Percentiles rank a stretch among this genome's conserved stretches.
phyloP scores from a whole-genome alignment of 2,888 invertebrate genomes.

The Parapristionchus giblindavisi region DNA sequence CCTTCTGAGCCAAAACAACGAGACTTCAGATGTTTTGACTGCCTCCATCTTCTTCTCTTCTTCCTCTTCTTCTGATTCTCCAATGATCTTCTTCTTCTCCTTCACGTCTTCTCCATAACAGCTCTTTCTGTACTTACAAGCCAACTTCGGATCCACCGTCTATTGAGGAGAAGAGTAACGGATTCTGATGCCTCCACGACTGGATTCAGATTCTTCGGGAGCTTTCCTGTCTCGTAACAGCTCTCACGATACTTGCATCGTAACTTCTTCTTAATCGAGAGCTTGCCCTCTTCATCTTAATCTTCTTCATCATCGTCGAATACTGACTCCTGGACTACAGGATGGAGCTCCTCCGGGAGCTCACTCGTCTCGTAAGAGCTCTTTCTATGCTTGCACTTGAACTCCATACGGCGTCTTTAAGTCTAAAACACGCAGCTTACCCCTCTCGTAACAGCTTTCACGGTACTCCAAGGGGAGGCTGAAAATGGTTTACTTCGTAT shows the following conservation, averaged over 20 bases:
- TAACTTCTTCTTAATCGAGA: slow-evolving; percentile 49
- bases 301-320: slow-evolving; percentile 38
- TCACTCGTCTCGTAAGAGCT: slow-evolving; percentile 62
- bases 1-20: no score
- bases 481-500: no score
- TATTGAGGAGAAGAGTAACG: slow-evolving; percentile 8
- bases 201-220: slow-evolving; percentile 50
- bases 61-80: no score
- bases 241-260: slow-evolving; percentile 61
- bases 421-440: slow-evolving; percentile 46
- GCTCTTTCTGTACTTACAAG: slow-evolving; percentile 61
- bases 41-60: slow-evolving; percentile 33
- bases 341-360: slow-evolving; percentile 50
- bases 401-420: slow-evolving; percentile 39
- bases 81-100: slow-evolving; percentile 46
- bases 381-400: slow-evolving; percentile 66
- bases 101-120: slow-evolving; percentile 67
- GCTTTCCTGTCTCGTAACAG: slow-evolving; percentile 64
- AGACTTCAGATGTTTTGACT: no score
- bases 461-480: slow-evolving; percentile 55
- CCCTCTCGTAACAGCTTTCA: slow-evolving; percentile 57
- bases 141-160: slow-evolving; percentile 48
- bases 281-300: slow-evolving; percentile 36
- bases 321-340: slow-evolving; percentile 48
- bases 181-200: no score